phyloP scores from a whole-genome alignment of 2,888 invertebrate genomes.

The Agrotis clavis region DNA sequence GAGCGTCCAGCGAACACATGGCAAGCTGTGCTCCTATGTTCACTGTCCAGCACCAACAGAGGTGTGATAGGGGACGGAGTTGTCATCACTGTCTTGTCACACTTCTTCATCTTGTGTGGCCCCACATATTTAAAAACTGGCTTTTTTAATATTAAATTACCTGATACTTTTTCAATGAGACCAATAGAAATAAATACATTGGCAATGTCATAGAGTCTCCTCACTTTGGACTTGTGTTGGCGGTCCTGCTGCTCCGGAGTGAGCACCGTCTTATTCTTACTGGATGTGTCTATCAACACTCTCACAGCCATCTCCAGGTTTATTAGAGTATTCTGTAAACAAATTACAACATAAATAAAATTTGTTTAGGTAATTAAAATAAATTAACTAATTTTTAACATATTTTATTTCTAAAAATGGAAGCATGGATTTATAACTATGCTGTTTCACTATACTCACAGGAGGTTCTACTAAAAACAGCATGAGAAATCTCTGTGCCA shows the following conservation, averaged over 20 bases:
- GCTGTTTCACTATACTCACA: slow-evolving; percentile 81
- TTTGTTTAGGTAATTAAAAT: neutral
- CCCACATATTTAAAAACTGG: slow-evolving; percentile 93
- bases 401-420: neutral
- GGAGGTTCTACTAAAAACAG: slow-evolving; percentile 92
- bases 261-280: slow-evolving; percentile 87
- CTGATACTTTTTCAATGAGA: slow-evolving; percentile 93
- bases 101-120: slow-evolving; percentile 84
- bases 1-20: slow-evolving; percentile 84
- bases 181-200: slow-evolving; percentile 94
- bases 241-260: slow-evolving; percentile 89
- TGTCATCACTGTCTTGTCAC: slow-evolving; percentile 74
- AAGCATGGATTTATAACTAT: neutral
- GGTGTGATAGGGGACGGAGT: slow-evolving; percentile 86
- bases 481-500: slow-evolving; percentile 94
- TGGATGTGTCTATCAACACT: slow-evolving; percentile 90
- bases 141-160: slow-evolving; percentile 92
- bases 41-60: slow-evolving; percentile 76
- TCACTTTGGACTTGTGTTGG: slow-evolving; percentile 93
- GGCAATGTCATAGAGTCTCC: slow-evolving; percentile 95
- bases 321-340: slow-evolving; percentile 91
- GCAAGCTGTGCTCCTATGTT: slow-evolving; percentile 75
- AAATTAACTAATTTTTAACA: neutral
- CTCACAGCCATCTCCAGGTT: slow-evolving; percentile 93
- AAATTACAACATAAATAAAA: slow-evolving; percentile 43